Conservation (phyloP, 1,140 invertebrate species). For the Drosophila hydei region DNA sequence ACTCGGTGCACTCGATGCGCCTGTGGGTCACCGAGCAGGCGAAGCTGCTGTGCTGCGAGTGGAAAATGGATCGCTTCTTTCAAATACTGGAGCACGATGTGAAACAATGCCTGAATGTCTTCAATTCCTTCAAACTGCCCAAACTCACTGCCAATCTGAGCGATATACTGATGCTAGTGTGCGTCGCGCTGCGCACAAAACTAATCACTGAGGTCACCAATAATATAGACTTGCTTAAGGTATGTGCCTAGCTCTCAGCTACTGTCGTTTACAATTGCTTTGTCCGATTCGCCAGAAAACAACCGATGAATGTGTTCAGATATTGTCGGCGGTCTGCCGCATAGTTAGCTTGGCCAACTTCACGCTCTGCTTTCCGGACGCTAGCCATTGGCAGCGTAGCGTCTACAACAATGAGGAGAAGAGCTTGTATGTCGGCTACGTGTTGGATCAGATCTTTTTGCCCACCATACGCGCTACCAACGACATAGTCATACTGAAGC, state of each 20-base stretch:
- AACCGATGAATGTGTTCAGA: slow-evolving; percentile 88
- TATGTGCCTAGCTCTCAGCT: too few relatives aligned
- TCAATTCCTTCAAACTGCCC: slow-evolving; percentile 87
- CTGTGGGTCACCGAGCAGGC: slow-evolving; percentile 89
- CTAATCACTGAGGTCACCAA: slow-evolving; percentile 90
- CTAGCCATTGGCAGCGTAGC: slow-evolving; percentile 86
- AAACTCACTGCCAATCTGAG: slow-evolving; percentile 84
- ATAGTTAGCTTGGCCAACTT: slow-evolving; percentile 90
- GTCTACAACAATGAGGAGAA: slow-evolving; percentile 72
- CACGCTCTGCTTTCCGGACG: slow-evolving; percentile 90
- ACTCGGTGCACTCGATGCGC: slow-evolving; percentile 90
- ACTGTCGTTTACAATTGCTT: too few relatives aligned
- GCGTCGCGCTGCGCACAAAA: slow-evolving; percentile 90
- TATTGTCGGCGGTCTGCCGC: slow-evolving; percentile 88
- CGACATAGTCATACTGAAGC: slow-evolving; percentile 89
- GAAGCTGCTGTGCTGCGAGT: slow-evolving; percentile 88
- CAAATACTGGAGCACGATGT: slow-evolving; percentile 87
- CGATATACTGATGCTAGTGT: slow-evolving; percentile 86
- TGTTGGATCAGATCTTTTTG: slow-evolving; percentile 88
- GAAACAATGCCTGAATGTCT: slow-evolving; percentile 87
- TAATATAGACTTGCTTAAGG: slow-evolving; percentile 90
- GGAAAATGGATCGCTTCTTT: slow-evolving; percentile 90
- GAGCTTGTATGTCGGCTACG: slow-evolving; percentile 77
- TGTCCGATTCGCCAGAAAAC: too few relatives aligned
- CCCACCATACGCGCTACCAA: slow-evolving; percentile 90